Evolutionary conservation across 2,888 invertebrate genomes (phyloP), one percentile per base, ranked within the genome.

Genomic region (Lingula anatina): DNA sequence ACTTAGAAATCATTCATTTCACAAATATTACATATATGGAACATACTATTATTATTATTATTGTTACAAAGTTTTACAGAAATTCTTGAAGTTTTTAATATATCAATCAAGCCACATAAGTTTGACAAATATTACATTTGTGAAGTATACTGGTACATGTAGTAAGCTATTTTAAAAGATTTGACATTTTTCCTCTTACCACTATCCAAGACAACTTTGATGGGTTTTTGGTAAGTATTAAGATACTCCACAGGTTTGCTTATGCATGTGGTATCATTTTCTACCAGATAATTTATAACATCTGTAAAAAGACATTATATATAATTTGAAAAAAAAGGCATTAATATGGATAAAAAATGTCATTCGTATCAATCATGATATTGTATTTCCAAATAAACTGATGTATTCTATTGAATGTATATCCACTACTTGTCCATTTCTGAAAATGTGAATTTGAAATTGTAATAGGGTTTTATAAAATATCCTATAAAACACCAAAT

Each of bases 121-220:
- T 35, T 20, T 2, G 18, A 21, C 20, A 5, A 31, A 9, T 35
- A 5, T 23, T 35, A 31, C 1, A 44, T 21, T 28, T 2, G n/a
- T 25, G n/a, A 12, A 31, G n/a, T 31, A 12, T 31, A 15, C 39
- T 15, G 39, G 7, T 7, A 15, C 7, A 18, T 9, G 18, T 39
- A 20, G 9, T 39, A 39, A 18, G 20, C 7, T 15, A 39, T 9
- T 7, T 9, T 15, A n/a, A 25, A 18, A 18, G 9, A 21, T 7
- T 28, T 24, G 5, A 5, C 12, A 15, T n/a, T 36, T 20, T 18
- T 15, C 18, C 18, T 44, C 66, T 56, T 53, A 73, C 73, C 73
- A 58, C 67, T 65, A 47, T 67, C 68, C 23, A 70, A 51, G 2
- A 51, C 55, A 18, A 68, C 55, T 54, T 73, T 71, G 57, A 63